A percentile compares a stretch with the other conserved stretches of the same genome.
Evolutionary conservation across 2,888 invertebrate genomes (phyloP).

Genomic region (Agriopis aurantiaria): DNA sequence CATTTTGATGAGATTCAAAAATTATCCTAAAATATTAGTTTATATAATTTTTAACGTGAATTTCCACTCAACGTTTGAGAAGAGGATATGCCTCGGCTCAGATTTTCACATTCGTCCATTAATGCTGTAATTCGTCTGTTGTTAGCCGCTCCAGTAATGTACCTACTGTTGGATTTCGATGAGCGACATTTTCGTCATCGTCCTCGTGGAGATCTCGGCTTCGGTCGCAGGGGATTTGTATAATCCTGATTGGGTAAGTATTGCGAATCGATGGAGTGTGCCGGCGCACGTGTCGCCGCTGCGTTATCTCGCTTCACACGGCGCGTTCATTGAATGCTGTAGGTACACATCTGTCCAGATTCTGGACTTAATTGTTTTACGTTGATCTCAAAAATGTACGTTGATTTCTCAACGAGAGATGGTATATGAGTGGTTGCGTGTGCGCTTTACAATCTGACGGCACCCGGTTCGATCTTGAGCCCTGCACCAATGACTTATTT

Average conservation of each 20-base stretch:
- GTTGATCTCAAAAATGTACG: background rate
- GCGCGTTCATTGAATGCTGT: conserved; percentile 39
- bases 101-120: too few species aligned
- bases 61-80: too few species aligned
- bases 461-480: too few species aligned
- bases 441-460: too few species aligned
- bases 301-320: conserved; percentile 66
- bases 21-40: too few species aligned
- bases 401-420: background rate
- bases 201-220: conserved; percentile 39
- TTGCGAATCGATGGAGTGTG: conserved; percentile 83
- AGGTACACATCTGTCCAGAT: conserved; percentile 16
- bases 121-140: too few species aligned
- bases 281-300: conserved; percentile 72
- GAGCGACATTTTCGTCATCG: background rate
- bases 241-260: conserved; percentile 86
- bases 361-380: conserved; percentile 24
- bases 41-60: too few species aligned
- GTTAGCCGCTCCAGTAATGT: too few species aligned
- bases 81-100: too few species aligned
- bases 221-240: conserved; percentile 79
- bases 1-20: too few species aligned
- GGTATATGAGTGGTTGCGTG: too few species aligned
- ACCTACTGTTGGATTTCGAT: background rate
- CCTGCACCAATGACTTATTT: too few species aligned